Evolutionary conservation across 2,113 vertebrate genomes (phyloP), one percentile per base, ranked within the genome.

Genomic region (Tyto alba): DNA sequence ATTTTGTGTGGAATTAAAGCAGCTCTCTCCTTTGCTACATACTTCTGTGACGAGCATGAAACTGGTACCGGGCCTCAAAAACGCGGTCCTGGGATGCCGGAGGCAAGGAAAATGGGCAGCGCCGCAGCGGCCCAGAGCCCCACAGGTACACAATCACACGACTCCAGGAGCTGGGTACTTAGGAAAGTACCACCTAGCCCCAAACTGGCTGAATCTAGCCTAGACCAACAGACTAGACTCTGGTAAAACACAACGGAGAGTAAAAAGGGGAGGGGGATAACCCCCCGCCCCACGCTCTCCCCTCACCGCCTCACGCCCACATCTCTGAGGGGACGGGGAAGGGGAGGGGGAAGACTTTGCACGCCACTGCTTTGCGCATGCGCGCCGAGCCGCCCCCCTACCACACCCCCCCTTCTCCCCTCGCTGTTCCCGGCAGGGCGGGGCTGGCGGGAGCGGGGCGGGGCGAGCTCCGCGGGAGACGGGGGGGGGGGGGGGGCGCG

Each of bases 341-440:
- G 45, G 45, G 45, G 20, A 19, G 45, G 45, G 45, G 45, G 45
- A n/a, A n/a, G 19, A 45, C 43, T 45, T 45, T 45, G 36, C 22
- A 3, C 59, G 5, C 1, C 7, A 0, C 7, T 1, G 11, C 22
- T 13, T 13, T 3, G 17, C 78, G 69, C 83, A 6, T 63, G 81
- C 57, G 67, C 81, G 10, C 0, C 1, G 1, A 34, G 7, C 16
- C n/a, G n/a, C n/a, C n/a, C n/a, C n/a, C n/a, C n/a, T n/a, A n/a
- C n/a, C n/a, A n/a, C 10, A 9, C 22, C 52, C 34, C 19, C 3
- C 32, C 4, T 55, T 2, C 3, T 3, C 62, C 11, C 56, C 45
- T 18, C 17, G 16, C 6, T 7, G 25, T 47, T 84, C 38, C 41
- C 64, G 13, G 40, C 55, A 47, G 38, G 20, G 3, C 3, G 34